A percentile compares a stretch with the other conserved stretches of the same genome.
phyloP scores from a whole-genome alignment of 2,113 vertebrate genomes.

The Sinocyclocheilus anshuiensis region DNA sequence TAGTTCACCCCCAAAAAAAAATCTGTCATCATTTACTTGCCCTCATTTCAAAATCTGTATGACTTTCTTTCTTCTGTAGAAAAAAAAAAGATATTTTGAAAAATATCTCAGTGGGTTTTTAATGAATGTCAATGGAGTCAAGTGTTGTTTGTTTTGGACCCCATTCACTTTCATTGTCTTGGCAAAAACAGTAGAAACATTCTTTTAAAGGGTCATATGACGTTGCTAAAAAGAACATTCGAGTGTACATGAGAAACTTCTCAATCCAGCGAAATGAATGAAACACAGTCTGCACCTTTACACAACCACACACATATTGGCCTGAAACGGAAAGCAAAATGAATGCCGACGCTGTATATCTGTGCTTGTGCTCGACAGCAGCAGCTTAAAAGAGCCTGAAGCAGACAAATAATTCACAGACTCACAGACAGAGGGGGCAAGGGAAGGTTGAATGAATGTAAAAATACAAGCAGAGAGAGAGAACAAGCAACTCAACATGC shows the following conservation, averaged over 20 bases:
- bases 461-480: slow-evolving; percentile 1
- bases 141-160: not conserved
- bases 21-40: not conserved
- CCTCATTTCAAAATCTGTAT: not conserved
- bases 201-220: too few species aligned
- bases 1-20: not conserved
- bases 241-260: slow-evolving; percentile 8
- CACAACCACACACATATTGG: slow-evolving; percentile 5
- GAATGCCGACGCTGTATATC: not conserved
- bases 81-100: not conserved
- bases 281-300: slow-evolving; percentile 13
- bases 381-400: not conserved
- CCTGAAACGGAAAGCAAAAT: not conserved
- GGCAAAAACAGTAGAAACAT: not conserved
- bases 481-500: not conserved
- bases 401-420: slow-evolving; percentile 18
- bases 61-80: not conserved
- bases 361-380: not conserved
- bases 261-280: slow-evolving; percentile 12
- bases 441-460: slow-evolving; percentile 5
- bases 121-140: not conserved
- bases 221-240: too few species aligned
- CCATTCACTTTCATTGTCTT: not conserved
- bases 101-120: not conserved
- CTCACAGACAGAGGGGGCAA: slow-evolving; percentile 17